Percentiles rank a stretch among this genome's conserved stretches.
phyloP scores from a whole-genome alignment of 2,797 vertebrate species.

The Picus viridis region DNA sequence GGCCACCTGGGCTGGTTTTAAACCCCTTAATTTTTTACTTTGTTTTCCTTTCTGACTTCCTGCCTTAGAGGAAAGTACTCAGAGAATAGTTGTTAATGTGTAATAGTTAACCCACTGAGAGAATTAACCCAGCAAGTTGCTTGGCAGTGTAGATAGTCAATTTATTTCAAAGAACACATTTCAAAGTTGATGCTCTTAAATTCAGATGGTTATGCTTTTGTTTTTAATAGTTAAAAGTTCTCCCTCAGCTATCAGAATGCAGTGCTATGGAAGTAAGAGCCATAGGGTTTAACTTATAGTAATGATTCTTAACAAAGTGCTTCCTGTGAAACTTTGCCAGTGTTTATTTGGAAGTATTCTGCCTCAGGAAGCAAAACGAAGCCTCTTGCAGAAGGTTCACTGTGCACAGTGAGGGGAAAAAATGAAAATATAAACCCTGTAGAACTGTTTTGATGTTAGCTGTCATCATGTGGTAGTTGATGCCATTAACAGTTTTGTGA shows the following conservation, averaged over 20 bases:
- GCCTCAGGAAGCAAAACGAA: background rate
- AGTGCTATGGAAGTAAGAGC: background rate
- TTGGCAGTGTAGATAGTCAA: background rate
- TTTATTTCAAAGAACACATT: background rate
- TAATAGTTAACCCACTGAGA: background rate
- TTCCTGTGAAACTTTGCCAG: background rate
- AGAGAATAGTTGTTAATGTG: background rate
- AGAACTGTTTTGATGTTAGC: conserved; percentile 28
- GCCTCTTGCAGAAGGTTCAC: background rate
- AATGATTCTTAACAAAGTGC: background rate
- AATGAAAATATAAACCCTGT: background rate
- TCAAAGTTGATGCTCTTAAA: background rate
- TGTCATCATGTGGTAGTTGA: conserved; percentile 26
- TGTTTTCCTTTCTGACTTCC: background rate
- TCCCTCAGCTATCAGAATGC: background rate
- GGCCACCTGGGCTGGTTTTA: too few species aligned
- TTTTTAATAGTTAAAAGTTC: background rate
- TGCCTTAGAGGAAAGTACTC: background rate
- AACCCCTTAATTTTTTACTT: background rate
- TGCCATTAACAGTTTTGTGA: conserved; percentile 39
- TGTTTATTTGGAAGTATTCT: conserved; percentile 27
- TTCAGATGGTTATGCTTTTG: background rate
- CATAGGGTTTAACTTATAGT: background rate
- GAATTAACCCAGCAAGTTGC: background rate
- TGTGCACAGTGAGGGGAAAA: background rate